phyloP scores from a whole-genome alignment of 2,797 vertebrate species.

The Gila robusta region DNA sequence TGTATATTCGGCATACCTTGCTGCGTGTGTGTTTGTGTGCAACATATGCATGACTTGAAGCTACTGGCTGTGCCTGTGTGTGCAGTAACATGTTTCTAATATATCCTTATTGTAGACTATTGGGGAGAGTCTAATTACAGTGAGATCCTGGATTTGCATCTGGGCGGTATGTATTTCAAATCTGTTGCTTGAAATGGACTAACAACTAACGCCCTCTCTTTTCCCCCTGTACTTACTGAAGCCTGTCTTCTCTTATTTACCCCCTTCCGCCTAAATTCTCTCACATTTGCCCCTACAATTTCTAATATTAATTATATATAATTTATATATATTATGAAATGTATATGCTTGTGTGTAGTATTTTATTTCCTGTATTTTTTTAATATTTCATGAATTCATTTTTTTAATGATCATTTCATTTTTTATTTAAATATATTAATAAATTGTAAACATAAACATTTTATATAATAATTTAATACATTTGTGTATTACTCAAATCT shows the following conservation, averaged over 20 bases:
- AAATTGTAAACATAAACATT: background rate
- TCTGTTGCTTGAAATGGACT: conserved; percentile 83
- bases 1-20: conserved; percentile 65
- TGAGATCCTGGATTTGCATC: conserved; percentile 99
- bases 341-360: background rate
- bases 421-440: background rate
- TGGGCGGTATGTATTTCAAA: conserved; percentile 99
- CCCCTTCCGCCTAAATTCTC: background rate
- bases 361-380: background rate
- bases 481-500: background rate
- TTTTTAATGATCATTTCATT: background rate
- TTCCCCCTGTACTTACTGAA: conserved; percentile 66
- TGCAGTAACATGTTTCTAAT: conserved; percentile 95
- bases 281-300: conserved; percentile 37
- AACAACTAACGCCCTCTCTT: conserved; percentile 84
- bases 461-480: background rate
- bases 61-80: conserved; percentile 69
- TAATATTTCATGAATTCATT: too few species aligned
- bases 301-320: background rate
- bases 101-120: conserved; percentile 99
- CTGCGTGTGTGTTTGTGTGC: conserved; percentile 61
- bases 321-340: background rate
- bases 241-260: conserved; percentile 65
- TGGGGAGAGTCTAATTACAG: conserved; percentile 99
- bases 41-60: conserved; percentile 75